Conservation (phyloP, 92 coral and sea anemone genomes). For the Porites lobata region DNA sequence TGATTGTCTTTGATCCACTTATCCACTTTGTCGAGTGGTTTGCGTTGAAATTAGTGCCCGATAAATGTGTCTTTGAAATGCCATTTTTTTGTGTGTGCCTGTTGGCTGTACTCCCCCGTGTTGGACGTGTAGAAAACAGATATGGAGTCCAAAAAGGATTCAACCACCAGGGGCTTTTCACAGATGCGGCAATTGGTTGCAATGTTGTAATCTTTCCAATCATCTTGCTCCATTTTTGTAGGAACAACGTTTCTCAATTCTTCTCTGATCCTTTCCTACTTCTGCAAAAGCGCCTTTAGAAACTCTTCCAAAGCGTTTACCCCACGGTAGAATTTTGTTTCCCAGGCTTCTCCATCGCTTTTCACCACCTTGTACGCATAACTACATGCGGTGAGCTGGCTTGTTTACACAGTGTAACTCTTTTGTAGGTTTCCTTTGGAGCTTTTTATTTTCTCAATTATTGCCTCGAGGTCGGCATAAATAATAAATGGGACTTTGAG, state of each 20-base stretch:
- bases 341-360: background rate
- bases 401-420: background rate
- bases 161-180: background rate
- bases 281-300: background rate
- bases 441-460: background rate
- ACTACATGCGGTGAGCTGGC: background rate
- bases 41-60: background rate
- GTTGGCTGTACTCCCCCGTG: background rate
- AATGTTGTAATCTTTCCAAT: background rate
- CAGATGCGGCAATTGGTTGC: background rate
- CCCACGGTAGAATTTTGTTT: background rate
- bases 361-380: background rate
- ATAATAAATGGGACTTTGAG: background rate
- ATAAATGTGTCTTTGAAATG: background rate
- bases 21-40: background rate
- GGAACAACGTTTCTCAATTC: background rate
- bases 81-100: background rate
- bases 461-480: background rate
- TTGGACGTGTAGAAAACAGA: background rate
- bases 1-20: no score
- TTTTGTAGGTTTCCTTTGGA: no score
- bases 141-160: background rate
- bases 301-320: background rate
- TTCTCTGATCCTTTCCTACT: background rate
- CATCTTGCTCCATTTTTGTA: background rate